Base-by-base conservation (phyloP, 2,797 vertebrate species). In the Percopsis omiscomaycus region DNA sequence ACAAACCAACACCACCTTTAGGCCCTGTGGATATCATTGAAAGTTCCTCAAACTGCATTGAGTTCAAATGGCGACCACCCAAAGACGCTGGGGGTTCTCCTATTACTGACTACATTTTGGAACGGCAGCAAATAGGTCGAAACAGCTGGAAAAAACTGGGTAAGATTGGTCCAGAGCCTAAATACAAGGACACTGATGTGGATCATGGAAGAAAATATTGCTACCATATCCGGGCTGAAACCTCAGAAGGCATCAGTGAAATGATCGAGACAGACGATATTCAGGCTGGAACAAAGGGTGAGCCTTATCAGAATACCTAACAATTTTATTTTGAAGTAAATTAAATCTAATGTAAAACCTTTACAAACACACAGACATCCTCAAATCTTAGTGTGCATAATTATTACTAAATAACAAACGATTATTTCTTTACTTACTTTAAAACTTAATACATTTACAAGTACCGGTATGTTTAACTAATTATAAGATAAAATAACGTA, bases 101-200 rank as follows among this genome's bases (percentile, higher is more conserved):
- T 0, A 68, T 98, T 55, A 90, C 89, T 14, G 71, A 74, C 51
- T 97, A 96, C 54, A 37, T 92, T 3, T 63, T 98, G 2, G 95
- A 98, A 83, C 92, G 93, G 12, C 92, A 92, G 72, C 94, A 96
- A 79, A 76, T 93, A 1, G 95, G 95, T 15, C 86, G 92, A 37
- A 94, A 92, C 0, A 88, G 94, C 8, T 95, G 95, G 96, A 91
- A 88, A 75, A 92, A 92, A 49, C 74, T 95, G 68, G 96, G 94
- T 11, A 92, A 95, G 83, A 79, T 85, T 27, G 86, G 87, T 0
- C 77, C 75, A n/a, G 90, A 87, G 69, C 75, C 89, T 14, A 93
- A 89, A 62, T 93, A 92, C 81, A 94, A 92, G 76, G 95, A 94
- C 0, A 89, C 75, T 0, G 83, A 90, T 69, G 93, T 95, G 69